These are phyloP conservation scores for Clarias platycephalus DNA, from an alignment of 2,797 vertebrate genomes.

Conservation along the genomic window DNA sequence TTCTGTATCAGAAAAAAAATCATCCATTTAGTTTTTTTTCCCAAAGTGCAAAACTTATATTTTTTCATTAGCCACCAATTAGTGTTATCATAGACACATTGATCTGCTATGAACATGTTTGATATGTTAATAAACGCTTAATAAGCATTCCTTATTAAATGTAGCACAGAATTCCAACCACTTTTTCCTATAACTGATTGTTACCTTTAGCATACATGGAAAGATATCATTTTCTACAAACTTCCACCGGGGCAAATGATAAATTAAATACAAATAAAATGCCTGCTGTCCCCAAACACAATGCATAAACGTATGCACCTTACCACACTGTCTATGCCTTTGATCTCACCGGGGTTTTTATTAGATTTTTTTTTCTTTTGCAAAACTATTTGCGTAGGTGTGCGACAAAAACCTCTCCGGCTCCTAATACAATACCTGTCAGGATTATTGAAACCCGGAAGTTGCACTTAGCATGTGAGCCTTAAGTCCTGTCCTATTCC, in stretches of 20 bases:
- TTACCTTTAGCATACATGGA: neutral
- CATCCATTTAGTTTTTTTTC: neutral
- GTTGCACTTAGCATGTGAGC: conserved; percentile 74
- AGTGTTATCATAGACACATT: neutral
- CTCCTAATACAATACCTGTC: conserved; percentile 69
- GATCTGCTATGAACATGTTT: neutral
- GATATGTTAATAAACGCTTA: neutral
- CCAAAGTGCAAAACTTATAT: neutral
- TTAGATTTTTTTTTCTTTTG: conserved; percentile 65
- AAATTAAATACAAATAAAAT: neutral
- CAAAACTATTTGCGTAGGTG: conserved; percentile 69
- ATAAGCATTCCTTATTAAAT: neutral
- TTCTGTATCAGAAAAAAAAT: conserved; percentile 28
- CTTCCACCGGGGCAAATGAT: neutral
- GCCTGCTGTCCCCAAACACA: neutral
- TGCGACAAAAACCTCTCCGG: conserved; percentile 73
- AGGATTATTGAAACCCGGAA: conserved; percentile 72
- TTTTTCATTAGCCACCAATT: neutral
- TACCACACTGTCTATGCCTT: conserved; percentile 45
- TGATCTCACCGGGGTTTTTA: conserved; percentile 64
- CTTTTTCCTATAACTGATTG: neutral
- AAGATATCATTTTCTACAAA: neutral
- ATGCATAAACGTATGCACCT: conserved; percentile 3
- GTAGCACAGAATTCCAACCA: neutral
- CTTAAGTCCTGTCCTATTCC: conserved; percentile 62